Percentiles rank a stretch among this genome's conserved stretches.
phyloP scores from a whole-genome alignment of 2,888 invertebrate species.

The Nebria brevicollis region DNA sequence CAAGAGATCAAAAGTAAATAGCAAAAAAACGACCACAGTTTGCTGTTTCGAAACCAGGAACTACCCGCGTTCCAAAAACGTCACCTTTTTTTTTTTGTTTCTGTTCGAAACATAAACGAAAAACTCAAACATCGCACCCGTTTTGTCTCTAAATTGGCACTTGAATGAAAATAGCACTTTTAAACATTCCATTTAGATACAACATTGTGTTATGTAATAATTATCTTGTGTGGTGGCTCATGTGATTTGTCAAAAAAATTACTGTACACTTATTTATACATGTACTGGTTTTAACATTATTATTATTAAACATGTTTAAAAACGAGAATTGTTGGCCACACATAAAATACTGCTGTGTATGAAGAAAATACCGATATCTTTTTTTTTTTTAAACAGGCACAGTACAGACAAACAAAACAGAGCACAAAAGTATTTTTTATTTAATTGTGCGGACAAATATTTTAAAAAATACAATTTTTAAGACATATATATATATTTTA shows the following conservation, averaged over 20 bases:
- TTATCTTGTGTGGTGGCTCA: background rate
- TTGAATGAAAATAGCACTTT: constrained; percentile 63
- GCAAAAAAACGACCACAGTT: constrained; percentile 8
- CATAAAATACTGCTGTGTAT: constrained; percentile 22
- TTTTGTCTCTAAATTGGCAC: constrained; percentile 60
- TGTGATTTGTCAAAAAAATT: background rate
- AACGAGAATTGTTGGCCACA: background rate
- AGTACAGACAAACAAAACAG: constrained; percentile 56
- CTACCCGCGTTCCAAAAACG: constrained; percentile 34
- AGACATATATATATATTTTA: background rate
- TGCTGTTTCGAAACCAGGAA: constrained; percentile 11
- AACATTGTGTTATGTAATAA: constrained; percentile 7
- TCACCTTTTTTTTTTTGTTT: background rate
- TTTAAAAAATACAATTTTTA: background rate
- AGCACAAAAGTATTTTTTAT: constrained; percentile 54
- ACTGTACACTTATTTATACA: background rate
- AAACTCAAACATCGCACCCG: constrained; percentile 7
- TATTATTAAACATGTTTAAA: background rate
- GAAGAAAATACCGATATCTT: constrained; percentile 52
- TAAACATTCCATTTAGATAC: constrained; percentile 32
- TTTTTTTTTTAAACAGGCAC: constrained; percentile 59
- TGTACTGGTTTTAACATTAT: background rate
- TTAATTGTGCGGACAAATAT: constrained; percentile 50
- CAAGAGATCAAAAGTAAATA: constrained; percentile 39
- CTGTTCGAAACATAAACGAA: constrained; percentile 2